A percentile compares a stretch with the other conserved stretches of the same genome.
Conservation (phyloP, 2,888 invertebrate genomes). For the Drosophila melanosoma region DNA sequence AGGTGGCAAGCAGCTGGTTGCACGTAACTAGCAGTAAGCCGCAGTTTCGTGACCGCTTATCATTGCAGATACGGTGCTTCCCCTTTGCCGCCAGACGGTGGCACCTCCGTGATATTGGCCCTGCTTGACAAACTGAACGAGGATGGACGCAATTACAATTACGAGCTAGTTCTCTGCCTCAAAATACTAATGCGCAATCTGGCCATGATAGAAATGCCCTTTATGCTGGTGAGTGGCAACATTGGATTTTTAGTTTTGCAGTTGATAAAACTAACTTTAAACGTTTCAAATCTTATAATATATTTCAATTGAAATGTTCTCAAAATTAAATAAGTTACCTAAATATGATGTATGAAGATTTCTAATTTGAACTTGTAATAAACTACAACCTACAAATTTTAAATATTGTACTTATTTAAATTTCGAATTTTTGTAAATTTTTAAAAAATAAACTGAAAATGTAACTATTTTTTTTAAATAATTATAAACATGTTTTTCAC, state of each 20-base stretch:
- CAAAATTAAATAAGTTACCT: too few species aligned
- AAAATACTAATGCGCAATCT: conserved; percentile 89
- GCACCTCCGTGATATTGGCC: conserved; percentile 88
- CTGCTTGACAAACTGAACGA: conserved; percentile 89
- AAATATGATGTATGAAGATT: too few species aligned
- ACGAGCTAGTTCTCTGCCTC: conserved; percentile 89
- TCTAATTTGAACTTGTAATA: too few species aligned
- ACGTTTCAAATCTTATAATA: neutral
- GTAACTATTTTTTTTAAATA: too few species aligned
- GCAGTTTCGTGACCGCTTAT: conserved; percentile 51
- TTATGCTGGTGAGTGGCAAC: conserved; percentile 75
- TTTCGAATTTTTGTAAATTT: too few species aligned
- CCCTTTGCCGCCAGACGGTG: conserved; percentile 87
- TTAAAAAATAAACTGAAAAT: too few species aligned
- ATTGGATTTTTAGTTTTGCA: neutral
- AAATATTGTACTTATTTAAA: too few species aligned
- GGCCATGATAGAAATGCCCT: conserved; percentile 87
- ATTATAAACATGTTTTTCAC: too few species aligned
- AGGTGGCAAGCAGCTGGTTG: conserved; percentile 34
- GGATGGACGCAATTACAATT: conserved; percentile 88
- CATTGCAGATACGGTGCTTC: conserved; percentile 88
- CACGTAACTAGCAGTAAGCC: conserved; percentile 61
- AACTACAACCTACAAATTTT: too few species aligned
- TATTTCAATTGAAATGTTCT: neutral
- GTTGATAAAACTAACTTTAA: neutral